Percentiles rank a stretch among this genome's conserved stretches.
Conservation (phyloP, 2,113 vertebrate species). For the Neoarius graeffei region DNA sequence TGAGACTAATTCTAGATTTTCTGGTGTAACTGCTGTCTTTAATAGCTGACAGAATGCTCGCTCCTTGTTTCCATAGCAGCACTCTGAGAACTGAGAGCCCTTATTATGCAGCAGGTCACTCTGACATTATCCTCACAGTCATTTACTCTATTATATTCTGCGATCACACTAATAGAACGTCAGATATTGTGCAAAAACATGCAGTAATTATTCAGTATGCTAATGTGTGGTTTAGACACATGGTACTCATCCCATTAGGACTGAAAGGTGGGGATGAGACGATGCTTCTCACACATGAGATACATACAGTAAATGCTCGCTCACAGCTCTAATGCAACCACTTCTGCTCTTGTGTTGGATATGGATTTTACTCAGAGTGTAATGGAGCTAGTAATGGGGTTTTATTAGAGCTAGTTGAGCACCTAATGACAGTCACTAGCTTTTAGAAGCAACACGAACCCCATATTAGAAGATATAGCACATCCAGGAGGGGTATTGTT, state of each 20-base stretch:
- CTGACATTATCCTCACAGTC: slow-evolving; percentile 6
- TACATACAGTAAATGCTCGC: slow-evolving; percentile 20
- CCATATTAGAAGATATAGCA: slow-evolving; percentile 6
- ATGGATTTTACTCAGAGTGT: slow-evolving; percentile 47
- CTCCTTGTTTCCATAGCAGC: slow-evolving; percentile 68
- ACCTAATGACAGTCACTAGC: slow-evolving; percentile 41
- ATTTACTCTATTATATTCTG: slow-evolving; percentile 20
- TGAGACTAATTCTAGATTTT: not conserved
- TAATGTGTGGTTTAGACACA: slow-evolving; percentile 1
- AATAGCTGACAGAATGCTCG: slow-evolving; percentile 26
- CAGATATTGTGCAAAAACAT: not conserved
- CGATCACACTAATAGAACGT: not conserved
- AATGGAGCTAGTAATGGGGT: slow-evolving; percentile 51
- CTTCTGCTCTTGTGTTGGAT: slow-evolving; percentile 41
- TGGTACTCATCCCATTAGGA: not conserved
- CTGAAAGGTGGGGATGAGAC: slow-evolving; percentile 7
- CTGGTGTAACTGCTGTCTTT: not conserved
- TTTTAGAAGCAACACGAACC: slow-evolving; percentile 62
- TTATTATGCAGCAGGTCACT: slow-evolving; percentile 36
- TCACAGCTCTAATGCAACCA: slow-evolving; percentile 32
- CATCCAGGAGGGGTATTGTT: not conserved
- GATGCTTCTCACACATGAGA: slow-evolving; percentile 6
- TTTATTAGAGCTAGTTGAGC: slow-evolving; percentile 43
- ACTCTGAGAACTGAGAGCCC: slow-evolving; percentile 48
- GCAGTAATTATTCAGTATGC: slow-evolving; percentile 32